Percentiles rank a stretch among this genome's conserved stretches.
These are phyloP conservation scores for Umimayanthus kanabou DNA, from an alignment of 92 coral and sea anemone genomes.

Conservation along the genomic window DNA sequence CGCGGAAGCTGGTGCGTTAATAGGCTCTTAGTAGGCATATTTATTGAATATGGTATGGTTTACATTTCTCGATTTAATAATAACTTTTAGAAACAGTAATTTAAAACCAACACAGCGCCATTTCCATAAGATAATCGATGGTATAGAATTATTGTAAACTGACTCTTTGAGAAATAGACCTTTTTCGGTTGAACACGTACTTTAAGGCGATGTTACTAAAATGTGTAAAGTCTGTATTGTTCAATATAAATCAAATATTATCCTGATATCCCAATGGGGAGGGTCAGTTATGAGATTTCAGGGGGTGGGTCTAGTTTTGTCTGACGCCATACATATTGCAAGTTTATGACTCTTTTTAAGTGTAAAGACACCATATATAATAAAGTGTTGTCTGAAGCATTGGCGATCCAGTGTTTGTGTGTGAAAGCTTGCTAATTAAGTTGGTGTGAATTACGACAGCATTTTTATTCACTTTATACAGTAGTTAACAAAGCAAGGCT, in stretches of 20 bases:
- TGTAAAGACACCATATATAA: not conserved
- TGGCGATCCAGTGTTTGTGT: not conserved
- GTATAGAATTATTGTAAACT: too few species aligned
- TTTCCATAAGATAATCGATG: not conserved
- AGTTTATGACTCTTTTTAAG: not conserved
- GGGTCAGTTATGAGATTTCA: not conserved
- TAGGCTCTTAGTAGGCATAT: conserved; percentile 34
- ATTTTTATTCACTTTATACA: not conserved
- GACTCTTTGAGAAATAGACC: not conserved
- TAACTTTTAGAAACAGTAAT: not conserved
- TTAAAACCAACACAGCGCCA: not conserved
- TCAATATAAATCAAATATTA: too few species aligned
- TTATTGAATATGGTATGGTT: not conserved
- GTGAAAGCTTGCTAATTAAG: not conserved
- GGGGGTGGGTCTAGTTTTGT: not conserved
- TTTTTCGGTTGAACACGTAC: too few species aligned
- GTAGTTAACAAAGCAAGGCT: not conserved
- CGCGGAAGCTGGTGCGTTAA: conserved; percentile 1
- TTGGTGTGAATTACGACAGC: not conserved
- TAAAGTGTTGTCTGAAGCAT: not conserved
- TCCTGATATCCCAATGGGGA: not conserved
- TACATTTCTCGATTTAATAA: conserved; percentile 6
- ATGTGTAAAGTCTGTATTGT: not conserved
- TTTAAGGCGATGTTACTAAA: not conserved
- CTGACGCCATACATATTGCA: not conserved